These are phyloP conservation scores for Dynastes tityus DNA, from an alignment of 2,888 invertebrate genomes.

Conservation along the genomic window DNA sequence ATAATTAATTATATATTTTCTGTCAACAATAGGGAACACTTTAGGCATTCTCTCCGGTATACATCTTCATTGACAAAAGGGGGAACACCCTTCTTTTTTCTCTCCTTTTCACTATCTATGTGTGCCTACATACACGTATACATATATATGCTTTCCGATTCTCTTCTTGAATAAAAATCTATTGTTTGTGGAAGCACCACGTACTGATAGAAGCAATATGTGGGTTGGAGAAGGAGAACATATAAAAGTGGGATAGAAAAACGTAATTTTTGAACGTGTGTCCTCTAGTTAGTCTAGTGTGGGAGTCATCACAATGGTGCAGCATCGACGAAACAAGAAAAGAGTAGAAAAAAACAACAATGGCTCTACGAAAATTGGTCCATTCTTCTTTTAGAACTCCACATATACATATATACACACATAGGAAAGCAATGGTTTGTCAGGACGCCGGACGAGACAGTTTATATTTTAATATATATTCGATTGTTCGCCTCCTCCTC, in stretches of 20 bases:
- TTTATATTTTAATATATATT: constrained; percentile 56
- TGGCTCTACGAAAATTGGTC: constrained; percentile 32
- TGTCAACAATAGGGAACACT: constrained; percentile 40
- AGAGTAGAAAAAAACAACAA: constrained; percentile 20
- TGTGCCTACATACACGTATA: neutral
- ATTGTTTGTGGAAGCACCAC: constrained; percentile 21
- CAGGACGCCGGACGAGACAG: constrained; percentile 51
- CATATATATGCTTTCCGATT: neutral
- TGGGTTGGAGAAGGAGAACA: neutral
- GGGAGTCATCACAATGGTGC: constrained; percentile 31
- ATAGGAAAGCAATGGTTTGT: constrained; percentile 28
- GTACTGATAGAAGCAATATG: neutral
- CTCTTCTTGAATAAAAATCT: constrained; percentile 28
- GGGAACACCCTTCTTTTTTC: constrained; percentile 15
- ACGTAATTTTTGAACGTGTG: constrained; percentile 32
- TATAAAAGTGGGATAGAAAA: constrained; percentile 3
- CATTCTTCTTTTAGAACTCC: constrained; percentile 32
- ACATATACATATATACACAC: constrained; percentile 19
- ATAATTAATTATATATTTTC: constrained; percentile 43
- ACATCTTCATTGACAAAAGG: constrained; percentile 26
- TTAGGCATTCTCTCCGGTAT: neutral
- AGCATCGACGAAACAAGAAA: constrained; percentile 29
- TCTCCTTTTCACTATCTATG: constrained; percentile 2
- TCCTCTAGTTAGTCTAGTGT: constrained; percentile 36
- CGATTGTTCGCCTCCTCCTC: constrained; percentile 50